A percentile compares a stretch with the other conserved stretches of the same genome.
Evolutionary conservation across 2,888 invertebrate genomes (phyloP).

Genomic region (Galerucella nymphaeae): DNA sequence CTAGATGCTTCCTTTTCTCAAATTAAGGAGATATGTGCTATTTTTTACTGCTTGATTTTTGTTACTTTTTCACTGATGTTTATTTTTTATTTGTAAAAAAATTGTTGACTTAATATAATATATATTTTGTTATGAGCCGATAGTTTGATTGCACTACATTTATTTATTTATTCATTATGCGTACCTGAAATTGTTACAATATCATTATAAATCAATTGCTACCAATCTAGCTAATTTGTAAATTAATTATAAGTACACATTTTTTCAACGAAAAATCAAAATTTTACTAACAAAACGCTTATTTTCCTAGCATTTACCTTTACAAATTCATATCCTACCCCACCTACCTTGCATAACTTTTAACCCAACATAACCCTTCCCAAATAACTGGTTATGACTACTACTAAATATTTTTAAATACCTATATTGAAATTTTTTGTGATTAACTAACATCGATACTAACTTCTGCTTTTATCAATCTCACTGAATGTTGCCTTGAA

Average conservation of each 20-base stretch:
- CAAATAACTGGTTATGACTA: not conserved
- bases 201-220: constrained; percentile 53
- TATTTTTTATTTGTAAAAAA: constrained; percentile 63
- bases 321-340: constrained; percentile 41
- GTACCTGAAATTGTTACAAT: constrained; percentile 59
- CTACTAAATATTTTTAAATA: not conserved
- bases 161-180: constrained; percentile 43
- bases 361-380: not conserved
- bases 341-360: not conserved
- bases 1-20: constrained; percentile 62
- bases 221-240: constrained; percentile 52
- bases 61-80: constrained; percentile 64
- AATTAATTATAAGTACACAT: constrained; percentile 46
- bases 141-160: constrained; percentile 56
- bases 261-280: constrained; percentile 58
- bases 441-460: too few relatives aligned
- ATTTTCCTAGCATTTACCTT: constrained; percentile 41
- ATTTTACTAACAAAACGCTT: constrained; percentile 53
- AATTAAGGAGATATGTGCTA: constrained; percentile 55
- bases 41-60: constrained; percentile 60
- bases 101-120: constrained; percentile 70
- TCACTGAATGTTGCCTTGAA: too few relatives aligned
- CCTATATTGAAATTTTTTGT: too few relatives aligned
- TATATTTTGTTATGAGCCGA: constrained; percentile 68
- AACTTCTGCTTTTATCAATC: too few relatives aligned